Evolutionary conservation across 2,113 vertebrate genomes (phyloP).

Genomic region (Choloepus hoffmanni): DNA sequence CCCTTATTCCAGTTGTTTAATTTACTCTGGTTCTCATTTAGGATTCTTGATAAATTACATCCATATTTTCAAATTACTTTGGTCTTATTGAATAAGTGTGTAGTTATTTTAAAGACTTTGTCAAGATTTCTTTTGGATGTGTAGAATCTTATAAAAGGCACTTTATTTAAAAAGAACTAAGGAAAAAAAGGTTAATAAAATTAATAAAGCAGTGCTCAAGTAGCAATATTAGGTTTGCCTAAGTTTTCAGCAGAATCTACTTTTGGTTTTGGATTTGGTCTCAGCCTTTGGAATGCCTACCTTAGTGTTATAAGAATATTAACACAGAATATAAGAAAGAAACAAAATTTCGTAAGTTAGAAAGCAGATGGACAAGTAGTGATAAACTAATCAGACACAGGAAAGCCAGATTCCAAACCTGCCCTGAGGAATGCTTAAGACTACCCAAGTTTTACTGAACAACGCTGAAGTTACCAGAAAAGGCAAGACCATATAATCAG

Average conservation of each 20-base stretch:
- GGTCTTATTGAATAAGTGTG: background rate
- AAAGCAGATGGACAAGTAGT: background rate
- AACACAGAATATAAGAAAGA: conserved; percentile 2
- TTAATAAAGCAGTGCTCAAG: background rate
- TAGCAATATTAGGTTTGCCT: background rate
- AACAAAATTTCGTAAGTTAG: background rate
- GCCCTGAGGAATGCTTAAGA: background rate
- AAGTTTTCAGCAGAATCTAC: background rate
- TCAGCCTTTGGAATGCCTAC: background rate
- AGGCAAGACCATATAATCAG: background rate
- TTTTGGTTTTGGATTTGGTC: background rate
- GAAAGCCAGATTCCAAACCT: background rate
- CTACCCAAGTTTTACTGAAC: background rate
- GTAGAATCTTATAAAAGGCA: background rate
- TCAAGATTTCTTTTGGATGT: background rate
- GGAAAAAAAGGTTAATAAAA: background rate
- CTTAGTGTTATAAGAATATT: background rate
- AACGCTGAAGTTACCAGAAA: background rate
- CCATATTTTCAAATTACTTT: background rate
- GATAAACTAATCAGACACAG: background rate
- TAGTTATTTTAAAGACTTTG: background rate
- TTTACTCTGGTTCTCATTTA: background rate
- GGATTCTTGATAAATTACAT: background rate
- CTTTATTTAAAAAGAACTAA: background rate
- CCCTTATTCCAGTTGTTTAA: background rate